Evolutionary conservation across 2,888 invertebrate genomes (phyloP).

Genomic region (Meta bourneti): DNA sequence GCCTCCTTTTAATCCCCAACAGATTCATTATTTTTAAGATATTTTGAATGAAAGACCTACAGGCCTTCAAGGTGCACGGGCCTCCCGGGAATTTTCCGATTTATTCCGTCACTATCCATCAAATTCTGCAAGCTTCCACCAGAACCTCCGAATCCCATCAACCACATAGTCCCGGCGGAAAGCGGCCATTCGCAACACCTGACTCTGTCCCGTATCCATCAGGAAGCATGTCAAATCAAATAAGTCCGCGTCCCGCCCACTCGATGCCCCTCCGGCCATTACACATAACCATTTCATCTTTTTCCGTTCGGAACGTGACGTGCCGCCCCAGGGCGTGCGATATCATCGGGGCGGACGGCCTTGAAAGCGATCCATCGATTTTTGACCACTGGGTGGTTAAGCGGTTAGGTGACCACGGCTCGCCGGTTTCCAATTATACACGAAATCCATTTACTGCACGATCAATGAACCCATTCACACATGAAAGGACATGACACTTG

Average conservation of each 20-base stretch:
- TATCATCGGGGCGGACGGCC: background rate
- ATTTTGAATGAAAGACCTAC: no score
- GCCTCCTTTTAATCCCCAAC: no score
- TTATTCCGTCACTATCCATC: background rate
- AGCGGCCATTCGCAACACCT: background rate
- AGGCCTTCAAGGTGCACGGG: no score
- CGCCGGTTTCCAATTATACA: conserved; percentile 51
- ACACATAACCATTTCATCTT: conserved; percentile 53
- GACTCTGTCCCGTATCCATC: background rate
- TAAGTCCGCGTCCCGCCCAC: conserved; percentile 7
- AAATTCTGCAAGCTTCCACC: background rate
- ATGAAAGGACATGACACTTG: no score
- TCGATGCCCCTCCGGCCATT: conserved; percentile 41
- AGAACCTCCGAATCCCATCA: background rate
- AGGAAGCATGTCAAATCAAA: conserved; percentile 24
- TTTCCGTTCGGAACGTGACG: conserved; percentile 39
- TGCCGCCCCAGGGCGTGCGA: conserved; percentile 28
- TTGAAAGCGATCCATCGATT: conserved; percentile 24
- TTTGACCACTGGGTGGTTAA: conserved; percentile 17
- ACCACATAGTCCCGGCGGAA: background rate
- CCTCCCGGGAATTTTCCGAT: no score
- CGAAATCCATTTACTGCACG: conserved; percentile 47
- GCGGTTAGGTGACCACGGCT: conserved; percentile 22
- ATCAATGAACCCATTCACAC: conserved; percentile 56
- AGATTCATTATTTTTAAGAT: no score